Conservation (phyloP, 1,140 invertebrate species). For the Lanistes nyassanus region DNA sequence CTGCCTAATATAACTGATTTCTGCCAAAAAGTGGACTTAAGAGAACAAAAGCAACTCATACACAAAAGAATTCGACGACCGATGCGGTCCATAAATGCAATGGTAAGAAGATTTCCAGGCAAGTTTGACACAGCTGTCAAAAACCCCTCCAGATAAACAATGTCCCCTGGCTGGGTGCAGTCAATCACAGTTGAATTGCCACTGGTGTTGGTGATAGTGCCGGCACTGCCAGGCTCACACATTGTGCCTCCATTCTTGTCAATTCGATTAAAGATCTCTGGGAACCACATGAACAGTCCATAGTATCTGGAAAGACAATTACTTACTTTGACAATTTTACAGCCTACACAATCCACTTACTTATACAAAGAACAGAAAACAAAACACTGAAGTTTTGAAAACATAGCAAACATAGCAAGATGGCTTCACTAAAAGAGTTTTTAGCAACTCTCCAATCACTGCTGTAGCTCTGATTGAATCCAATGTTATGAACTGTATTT, state of each 20-base stretch:
- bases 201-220: background rate
- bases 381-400: too few species aligned
- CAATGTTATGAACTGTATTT: too few species aligned
- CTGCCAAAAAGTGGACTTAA: constrained; percentile 8
- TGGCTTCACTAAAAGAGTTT: too few species aligned
- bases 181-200: background rate
- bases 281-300: constrained; percentile 72
- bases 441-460: too few species aligned
- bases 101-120: constrained; percentile 69
- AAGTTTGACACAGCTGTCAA: constrained; percentile 63
- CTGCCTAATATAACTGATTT: background rate
- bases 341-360: background rate
- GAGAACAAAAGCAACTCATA: constrained; percentile 45
- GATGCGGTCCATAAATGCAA: constrained; percentile 68
- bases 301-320: constrained; percentile 66
- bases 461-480: too few species aligned
- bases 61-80: constrained; percentile 69
- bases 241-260: constrained; percentile 64
- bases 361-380: too few species aligned
- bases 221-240: constrained; percentile 42
- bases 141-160: constrained; percentile 61
- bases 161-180: constrained; percentile 37
- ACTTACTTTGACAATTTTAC: background rate
- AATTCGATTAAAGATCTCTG: constrained; percentile 69
- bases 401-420: too few species aligned